phyloP scores from a whole-genome alignment of 1,140 invertebrate species.

The Drosophila lacertosa region DNA sequence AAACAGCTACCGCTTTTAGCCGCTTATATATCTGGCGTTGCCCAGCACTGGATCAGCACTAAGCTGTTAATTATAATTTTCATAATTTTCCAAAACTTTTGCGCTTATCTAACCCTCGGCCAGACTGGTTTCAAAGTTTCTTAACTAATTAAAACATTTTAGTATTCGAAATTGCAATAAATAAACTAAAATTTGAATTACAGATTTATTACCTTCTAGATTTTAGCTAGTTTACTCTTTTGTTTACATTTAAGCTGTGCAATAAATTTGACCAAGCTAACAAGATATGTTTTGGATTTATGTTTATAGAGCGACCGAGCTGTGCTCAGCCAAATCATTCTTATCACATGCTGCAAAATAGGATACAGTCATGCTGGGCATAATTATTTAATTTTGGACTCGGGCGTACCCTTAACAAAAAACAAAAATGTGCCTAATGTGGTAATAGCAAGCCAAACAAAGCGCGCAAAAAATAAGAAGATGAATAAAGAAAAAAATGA shows the following conservation, averaged over 20 bases:
- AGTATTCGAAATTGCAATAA: constrained; percentile 6
- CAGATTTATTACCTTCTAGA: no score
- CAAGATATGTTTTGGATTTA: no score
- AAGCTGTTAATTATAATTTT: constrained; percentile 76
- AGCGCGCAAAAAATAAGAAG: no score
- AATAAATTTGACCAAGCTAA: no score
- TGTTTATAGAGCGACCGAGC: no score
- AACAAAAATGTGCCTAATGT: constrained; percentile 59
- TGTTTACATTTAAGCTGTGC: no score
- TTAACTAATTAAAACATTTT: constrained; percentile 77
- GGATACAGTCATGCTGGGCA: constrained; percentile 8
- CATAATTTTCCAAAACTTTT: constrained; percentile 62
- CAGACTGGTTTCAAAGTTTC: constrained; percentile 61
- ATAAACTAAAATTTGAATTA: not conserved
- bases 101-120: constrained; percentile 38
- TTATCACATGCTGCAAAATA: no score
- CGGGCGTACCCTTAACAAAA: not conserved
- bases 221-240: no score
- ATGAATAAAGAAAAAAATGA: not conserved
- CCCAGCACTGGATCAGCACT: constrained; percentile 28
- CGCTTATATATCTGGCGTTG: constrained; percentile 33
- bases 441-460: constrained; percentile 34
- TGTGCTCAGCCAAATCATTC: no score
- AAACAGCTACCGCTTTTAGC: constrained; percentile 62
- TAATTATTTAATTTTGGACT: constrained; percentile 8